These are phyloP conservation scores for Barypeithes pellucidus DNA, from an alignment of 2,888 invertebrate genomes.

Conservation along the genomic window DNA sequence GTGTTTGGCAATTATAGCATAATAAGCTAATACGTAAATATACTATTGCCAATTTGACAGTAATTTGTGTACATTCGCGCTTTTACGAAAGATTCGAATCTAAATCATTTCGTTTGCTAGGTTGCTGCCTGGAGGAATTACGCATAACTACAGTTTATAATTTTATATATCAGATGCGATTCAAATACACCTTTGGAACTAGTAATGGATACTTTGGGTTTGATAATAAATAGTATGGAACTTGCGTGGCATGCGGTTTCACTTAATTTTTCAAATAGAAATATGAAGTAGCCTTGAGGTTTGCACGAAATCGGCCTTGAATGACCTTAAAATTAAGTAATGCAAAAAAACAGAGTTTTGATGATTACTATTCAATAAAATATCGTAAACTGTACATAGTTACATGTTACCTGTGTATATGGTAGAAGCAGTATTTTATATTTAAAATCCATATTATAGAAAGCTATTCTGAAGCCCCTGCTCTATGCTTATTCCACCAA, in stretches of 20 bases:
- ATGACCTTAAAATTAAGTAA: constrained; percentile 45
- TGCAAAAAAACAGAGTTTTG: constrained; percentile 28
- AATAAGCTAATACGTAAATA: constrained; percentile 29
- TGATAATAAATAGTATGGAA: constrained; percentile 48
- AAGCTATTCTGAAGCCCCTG: neutral
- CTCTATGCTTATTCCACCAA: neutral
- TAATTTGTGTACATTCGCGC: constrained; percentile 40
- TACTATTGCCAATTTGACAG: constrained; percentile 31
- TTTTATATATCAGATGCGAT: constrained; percentile 50
- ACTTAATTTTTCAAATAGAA: constrained; percentile 42
- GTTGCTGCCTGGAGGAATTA: constrained; percentile 29
- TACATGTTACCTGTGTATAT: neutral
- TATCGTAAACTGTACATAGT: neutral
- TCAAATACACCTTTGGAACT: constrained; percentile 45
- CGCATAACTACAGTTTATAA: constrained; percentile 43
- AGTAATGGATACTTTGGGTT: constrained; percentile 50
- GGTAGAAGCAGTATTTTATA: neutral
- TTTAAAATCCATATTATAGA: neutral
- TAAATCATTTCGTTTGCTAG: constrained; percentile 34
- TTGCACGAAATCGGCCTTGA: constrained; percentile 49
- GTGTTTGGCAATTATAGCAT: constrained; percentile 11
- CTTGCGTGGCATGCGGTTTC: constrained; percentile 43
- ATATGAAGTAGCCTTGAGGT: constrained; percentile 44
- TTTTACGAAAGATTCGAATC: constrained; percentile 42
- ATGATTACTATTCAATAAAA: constrained; percentile 15